Conservation (phyloP, 2,888 invertebrate genomes). For the Gastrophysa polygoni region DNA sequence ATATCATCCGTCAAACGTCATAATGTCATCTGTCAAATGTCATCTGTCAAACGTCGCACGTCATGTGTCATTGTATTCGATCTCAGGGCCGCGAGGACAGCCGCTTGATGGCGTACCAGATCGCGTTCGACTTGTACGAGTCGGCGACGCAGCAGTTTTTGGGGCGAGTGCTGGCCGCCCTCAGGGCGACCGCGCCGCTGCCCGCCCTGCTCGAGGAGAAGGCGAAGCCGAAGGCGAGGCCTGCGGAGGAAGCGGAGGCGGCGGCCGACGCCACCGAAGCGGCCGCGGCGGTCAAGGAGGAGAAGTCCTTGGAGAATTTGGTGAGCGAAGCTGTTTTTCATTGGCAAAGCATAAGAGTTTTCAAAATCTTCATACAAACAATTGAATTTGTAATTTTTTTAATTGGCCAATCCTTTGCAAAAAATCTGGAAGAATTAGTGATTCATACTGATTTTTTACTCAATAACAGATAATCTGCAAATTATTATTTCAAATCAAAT, state of each 20-base stretch:
- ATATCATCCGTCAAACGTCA: too few species aligned
- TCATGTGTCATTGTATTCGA: too few species aligned
- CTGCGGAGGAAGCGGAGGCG: conserved; percentile 59
- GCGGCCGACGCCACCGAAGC: conserved; percentile 55
- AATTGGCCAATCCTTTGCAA: too few species aligned
- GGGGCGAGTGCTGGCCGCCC: conserved; percentile 81
- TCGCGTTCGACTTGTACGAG: conserved; percentile 98
- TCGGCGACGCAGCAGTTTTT: conserved; percentile 98
- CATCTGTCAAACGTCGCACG: too few species aligned
- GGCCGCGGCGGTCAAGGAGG: conserved; percentile 58
- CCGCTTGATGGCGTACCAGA: conserved; percentile 96
- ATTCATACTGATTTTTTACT: too few species aligned
- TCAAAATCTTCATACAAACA: too few species aligned
- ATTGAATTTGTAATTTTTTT: too few species aligned
- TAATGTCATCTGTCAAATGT: too few species aligned
- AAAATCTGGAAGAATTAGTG: too few species aligned
- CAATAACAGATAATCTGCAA: too few species aligned
- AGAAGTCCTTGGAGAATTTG: conserved; percentile 65
- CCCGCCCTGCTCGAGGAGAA: conserved; percentile 78
- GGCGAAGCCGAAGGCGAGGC: conserved; percentile 70
- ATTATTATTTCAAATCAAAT: too few species aligned
- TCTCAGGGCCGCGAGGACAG: conserved; percentile 69
- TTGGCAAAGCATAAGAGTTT: not conserved
- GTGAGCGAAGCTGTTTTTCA: too few species aligned
- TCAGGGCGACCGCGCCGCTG: conserved; percentile 82